Evolutionary conservation across 2,113 vertebrate species (phyloP), one percentile per base, ranked within the genome.

Genomic region (Rhagologus leucostigma): DNA sequence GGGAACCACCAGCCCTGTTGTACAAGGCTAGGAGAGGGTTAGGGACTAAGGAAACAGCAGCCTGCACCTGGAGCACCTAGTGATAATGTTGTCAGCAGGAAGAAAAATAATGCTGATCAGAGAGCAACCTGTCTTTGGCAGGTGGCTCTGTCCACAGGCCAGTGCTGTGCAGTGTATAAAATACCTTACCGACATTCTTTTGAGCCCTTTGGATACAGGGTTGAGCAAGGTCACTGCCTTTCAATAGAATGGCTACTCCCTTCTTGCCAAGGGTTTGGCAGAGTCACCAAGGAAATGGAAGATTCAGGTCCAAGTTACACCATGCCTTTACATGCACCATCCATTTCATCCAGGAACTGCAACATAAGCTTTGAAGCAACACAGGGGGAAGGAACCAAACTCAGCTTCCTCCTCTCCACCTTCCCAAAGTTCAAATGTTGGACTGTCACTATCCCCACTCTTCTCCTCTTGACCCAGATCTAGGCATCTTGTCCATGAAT

Each of bases 131-230:
- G 53, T 35, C 57, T 52, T 49, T 55, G 62, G 16, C 18, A 84
- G 32, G 26, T 74, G 42, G 13, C 21, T 71, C 49, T 73, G 39
- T 9, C 16, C 32, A 15, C 33, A 56, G 49, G 49, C 35, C 49
- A 69, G 67, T 2, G 8, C 9, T 46, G 11, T 7, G 47, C 24
- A 37, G 37, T 0, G 0, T 10, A 19, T 7, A 8, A 35, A 47
- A 35, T 47, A 44, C 39, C 68, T 90, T 33, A 76, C 29, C 1
- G 5, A 11, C n/a, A 23, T 37, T 49, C 16, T 37, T 37, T 37
- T 26, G 16, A 35, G n/a, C 57, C 57, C 10, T 26, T 59, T 59
- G 57, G 57, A 17, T 26, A 6, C 47, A 56, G 37, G 21, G 23
- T 23, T 80, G 92, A 83, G 26, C 26, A 60, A 86, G 18, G 33